Conservation (phyloP, 2,113 vertebrate genomes). For the mouse (Mus musculus) region GRCm39 chr13:101567501-101568000, state of each 20-base stretch:
- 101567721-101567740: constrained; percentile 26
- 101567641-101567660: constrained; percentile 23
- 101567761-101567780: background rate
- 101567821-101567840: background rate
- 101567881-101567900: background rate
- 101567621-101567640: constrained; percentile 17
- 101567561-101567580: constrained; percentile 22
- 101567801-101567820: background rate
- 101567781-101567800: background rate
- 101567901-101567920: background rate
- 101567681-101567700: background rate
- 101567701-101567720: background rate
- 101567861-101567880: background rate
- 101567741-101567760: constrained; percentile 35
- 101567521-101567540: background rate
- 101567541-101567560: constrained; percentile 7
- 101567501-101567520: background rate
- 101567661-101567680: constrained; percentile 18
- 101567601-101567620: background rate
- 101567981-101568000: constrained; percentile 35
- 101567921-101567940: background rate
- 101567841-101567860: background rate
- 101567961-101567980: constrained; percentile 23
- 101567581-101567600: background rate
- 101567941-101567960: constrained; percentile 44